Evolutionary conservation across 2,797 vertebrate genomes (phyloP).

Genomic region (Chlorospingus flavigularis): DNA sequence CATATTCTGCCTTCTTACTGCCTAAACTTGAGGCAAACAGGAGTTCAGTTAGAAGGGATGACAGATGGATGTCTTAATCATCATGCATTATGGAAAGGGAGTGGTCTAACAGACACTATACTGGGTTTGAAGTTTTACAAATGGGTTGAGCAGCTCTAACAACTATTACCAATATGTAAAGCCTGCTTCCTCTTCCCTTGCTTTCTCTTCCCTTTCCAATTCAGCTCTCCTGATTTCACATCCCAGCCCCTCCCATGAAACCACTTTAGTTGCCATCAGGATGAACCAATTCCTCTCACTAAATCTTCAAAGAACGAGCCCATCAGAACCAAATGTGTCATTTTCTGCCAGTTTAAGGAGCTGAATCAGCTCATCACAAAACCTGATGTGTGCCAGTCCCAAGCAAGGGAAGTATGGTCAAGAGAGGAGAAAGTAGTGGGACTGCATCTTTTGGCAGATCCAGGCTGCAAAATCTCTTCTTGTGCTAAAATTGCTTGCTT

Average conservation of each 20-base stretch:
- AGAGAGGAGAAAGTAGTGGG: neutral
- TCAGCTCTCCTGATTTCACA: neutral
- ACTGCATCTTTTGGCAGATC: neutral
- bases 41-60: neutral
- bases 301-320: neutral
- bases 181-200: neutral
- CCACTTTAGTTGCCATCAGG: neutral
- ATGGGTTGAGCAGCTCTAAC: neutral
- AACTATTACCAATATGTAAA: neutral
- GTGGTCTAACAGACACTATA: neutral
- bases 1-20: neutral
- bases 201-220: neutral
- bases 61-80: neutral
- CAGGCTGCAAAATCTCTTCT: neutral
- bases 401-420: neutral
- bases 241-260: neutral
- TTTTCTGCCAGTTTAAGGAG: neutral
- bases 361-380: neutral
- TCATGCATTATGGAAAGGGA: neutral
- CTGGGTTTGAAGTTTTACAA: neutral
- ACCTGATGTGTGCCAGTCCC: neutral
- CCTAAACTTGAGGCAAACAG: neutral
- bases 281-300: rapidly evolving
- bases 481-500: neutral
- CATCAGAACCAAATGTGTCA: neutral